phyloP scores from a whole-genome alignment of 2,113 vertebrate species.

The Ondatra zibethicus region DNA sequence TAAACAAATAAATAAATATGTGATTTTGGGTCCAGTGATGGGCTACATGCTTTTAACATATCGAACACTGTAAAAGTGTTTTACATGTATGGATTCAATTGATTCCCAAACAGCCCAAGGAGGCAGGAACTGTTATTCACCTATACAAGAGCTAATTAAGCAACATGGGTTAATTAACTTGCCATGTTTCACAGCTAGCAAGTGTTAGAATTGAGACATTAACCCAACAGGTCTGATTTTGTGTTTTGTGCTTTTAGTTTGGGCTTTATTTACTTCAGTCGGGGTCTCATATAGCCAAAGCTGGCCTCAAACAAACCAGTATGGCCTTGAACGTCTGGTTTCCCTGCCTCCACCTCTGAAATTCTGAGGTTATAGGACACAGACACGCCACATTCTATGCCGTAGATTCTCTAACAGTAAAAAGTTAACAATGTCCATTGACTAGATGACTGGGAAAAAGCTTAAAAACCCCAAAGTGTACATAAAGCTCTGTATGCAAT shows the following conservation, averaged over 20 bases:
- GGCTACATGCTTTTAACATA: neutral
- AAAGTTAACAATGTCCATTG: neutral
- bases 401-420: slow-evolving; percentile 34
- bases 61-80: neutral
- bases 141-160: neutral
- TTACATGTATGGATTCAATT: neutral
- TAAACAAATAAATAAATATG: neutral
- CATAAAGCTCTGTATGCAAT: neutral
- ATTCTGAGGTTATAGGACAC: neutral
- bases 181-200: neutral
- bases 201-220: neutral
- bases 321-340: neutral
- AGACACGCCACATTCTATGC: neutral
- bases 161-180: neutral
- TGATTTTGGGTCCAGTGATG: neutral
- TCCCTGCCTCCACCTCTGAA: neutral
- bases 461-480: neutral
- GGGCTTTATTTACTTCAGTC: neutral
- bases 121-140: neutral
- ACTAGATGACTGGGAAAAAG: neutral
- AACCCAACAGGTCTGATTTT: neutral
- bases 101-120: neutral
- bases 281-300: neutral
- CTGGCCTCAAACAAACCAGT: neutral
- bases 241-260: neutral